phyloP scores from a whole-genome alignment of 2,113 vertebrate genomes.

The Dicentrarchus labrax region DNA sequence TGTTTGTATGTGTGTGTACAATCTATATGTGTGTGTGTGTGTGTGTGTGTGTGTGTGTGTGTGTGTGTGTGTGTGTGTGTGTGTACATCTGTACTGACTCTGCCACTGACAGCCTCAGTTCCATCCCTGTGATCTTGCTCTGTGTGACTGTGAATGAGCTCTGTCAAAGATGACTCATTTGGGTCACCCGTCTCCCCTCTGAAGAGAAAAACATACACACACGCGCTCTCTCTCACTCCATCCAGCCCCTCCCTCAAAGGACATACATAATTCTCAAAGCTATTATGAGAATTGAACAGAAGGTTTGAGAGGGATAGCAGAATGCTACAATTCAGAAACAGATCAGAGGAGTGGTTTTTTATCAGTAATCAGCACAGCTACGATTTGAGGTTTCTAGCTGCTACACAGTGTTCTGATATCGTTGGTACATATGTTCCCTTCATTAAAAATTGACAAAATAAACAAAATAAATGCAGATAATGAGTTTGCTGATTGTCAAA shows the following conservation, averaged over 20 bases:
- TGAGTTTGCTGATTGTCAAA: not conserved
- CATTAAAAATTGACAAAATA: constrained; percentile 27
- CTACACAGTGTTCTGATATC: constrained; percentile 9
- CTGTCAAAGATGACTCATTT: constrained; percentile 65
- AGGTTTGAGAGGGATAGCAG: constrained; percentile 17
- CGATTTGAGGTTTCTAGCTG: constrained; percentile 19
- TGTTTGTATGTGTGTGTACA: not conserved
- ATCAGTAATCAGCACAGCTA: not conserved
- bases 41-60: not conserved
- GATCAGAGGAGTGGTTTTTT: not conserved
- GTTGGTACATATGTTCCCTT: not conserved
- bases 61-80: not conserved
- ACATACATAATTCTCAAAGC: constrained; percentile 49
- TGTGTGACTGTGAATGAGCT: constrained; percentile 45
- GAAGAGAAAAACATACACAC: constrained; percentile 30
- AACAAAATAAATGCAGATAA: not conserved
- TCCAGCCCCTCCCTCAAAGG: constrained; percentile 25
- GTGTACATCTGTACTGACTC: not conserved
- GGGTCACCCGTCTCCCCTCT: constrained; percentile 52
- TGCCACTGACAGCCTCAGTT: constrained; percentile 11
- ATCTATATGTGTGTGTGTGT: not conserved
- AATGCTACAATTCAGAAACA: constrained; percentile 10
- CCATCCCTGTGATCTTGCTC: constrained; percentile 33
- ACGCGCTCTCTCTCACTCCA: not conserved
- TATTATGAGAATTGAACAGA: constrained; percentile 36